Evolutionary conservation across 2,113 vertebrate genomes (phyloP).

Genomic region (Thymallus thymallus): DNA sequence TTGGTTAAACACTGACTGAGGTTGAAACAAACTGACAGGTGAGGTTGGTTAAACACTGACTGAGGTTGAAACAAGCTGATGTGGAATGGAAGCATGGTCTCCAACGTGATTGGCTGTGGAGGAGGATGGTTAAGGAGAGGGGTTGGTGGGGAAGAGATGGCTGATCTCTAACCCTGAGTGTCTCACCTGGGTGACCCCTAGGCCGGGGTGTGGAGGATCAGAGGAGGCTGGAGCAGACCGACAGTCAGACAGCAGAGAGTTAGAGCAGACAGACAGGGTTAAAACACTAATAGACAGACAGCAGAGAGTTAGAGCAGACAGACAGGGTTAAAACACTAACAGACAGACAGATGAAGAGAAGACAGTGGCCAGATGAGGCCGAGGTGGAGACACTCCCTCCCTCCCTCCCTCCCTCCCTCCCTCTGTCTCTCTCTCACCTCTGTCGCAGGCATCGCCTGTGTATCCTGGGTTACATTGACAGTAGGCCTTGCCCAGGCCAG

Average conservation of each 20-base stretch:
- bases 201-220: too few species aligned
- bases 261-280: too few species aligned
- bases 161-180: neutral
- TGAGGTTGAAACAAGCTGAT: neutral
- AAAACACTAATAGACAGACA: neutral
- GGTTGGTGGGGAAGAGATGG: slow-evolving; percentile 28
- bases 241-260: too few species aligned
- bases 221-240: too few species aligned
- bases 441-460: slow-evolving; percentile 89
- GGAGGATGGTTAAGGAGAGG: slow-evolving; percentile 23
- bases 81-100: slow-evolving; percentile 5
- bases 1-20: too few species aligned
- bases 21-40: too few species aligned
- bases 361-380: too few species aligned
- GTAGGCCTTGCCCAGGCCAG: slow-evolving; percentile 90
- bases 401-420: slow-evolving; percentile 35
- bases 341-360: too few species aligned
- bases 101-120: neutral
- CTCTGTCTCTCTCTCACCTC: slow-evolving; percentile 71
- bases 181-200: too few species aligned
- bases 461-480: slow-evolving; percentile 94
- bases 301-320: too few species aligned
- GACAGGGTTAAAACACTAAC: neutral
- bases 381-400: too few species aligned
- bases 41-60: too few species aligned